Evolutionary conservation across 1,140 invertebrate genomes (phyloP).

Genomic region (Tigriopus japonicus): DNA sequence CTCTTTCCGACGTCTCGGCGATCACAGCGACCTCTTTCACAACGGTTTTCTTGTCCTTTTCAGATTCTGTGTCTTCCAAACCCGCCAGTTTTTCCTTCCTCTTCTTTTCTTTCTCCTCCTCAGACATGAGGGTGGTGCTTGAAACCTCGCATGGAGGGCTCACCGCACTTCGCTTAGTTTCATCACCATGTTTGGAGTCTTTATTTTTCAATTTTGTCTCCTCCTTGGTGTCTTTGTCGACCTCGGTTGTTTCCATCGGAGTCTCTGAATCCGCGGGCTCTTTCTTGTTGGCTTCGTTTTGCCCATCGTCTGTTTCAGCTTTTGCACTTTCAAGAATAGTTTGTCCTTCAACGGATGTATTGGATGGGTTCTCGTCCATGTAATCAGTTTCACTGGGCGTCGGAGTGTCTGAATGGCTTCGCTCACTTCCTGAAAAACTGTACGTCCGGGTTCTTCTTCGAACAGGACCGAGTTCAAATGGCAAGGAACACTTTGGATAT

Average conservation of each 20-base stretch:
- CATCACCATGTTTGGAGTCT: background rate
- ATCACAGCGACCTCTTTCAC: constrained; percentile 1
- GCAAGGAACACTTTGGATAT: constrained; percentile 8
- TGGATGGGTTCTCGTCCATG: background rate
- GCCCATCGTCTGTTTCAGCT: constrained; percentile 12
- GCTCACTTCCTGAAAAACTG: constrained; percentile 21
- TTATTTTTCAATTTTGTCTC: background rate
- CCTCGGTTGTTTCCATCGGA: background rate
- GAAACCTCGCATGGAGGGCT: constrained; percentile 13
- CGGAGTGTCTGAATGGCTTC: constrained; percentile 13
- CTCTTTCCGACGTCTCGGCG: constrained; percentile 3
- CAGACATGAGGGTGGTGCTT: background rate
- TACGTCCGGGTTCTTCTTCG: background rate
- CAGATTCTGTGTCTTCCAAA: background rate
- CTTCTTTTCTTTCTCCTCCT: background rate
- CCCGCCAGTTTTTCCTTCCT: background rate
- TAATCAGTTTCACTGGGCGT: constrained; percentile 10
- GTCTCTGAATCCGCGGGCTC: background rate
- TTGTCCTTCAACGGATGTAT: background rate
- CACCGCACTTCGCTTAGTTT: background rate
- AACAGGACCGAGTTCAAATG: constrained; percentile 4
- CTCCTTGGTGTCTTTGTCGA: background rate
- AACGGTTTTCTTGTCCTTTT: background rate
- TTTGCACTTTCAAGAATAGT: background rate
- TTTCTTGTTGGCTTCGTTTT: constrained; percentile 1